Base-by-base conservation (phyloP, 1,140 invertebrate species). In the Oncopodura yosiiana region DNA sequence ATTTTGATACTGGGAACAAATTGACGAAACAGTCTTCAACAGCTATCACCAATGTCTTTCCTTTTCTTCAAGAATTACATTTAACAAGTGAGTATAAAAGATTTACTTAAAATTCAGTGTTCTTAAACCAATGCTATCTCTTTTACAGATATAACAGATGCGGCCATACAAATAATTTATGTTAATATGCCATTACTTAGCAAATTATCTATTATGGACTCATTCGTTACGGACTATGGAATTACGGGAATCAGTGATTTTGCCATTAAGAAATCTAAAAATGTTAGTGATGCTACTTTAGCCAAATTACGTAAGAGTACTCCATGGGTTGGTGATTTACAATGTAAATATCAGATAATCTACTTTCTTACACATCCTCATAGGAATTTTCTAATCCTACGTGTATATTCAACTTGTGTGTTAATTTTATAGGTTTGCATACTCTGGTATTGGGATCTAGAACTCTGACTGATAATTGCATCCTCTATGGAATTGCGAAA, bases 201-300 rank as follows among this genome's bases (percentile, higher is more conserved):
- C 21, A 36, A 16, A n/a, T 23, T 49, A 34, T 37, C 32, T 26
- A 11, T 49, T 6, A 49, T 27, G 21, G 46, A 49, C 23, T 49
- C 27, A n/a, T 37, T 26, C n/a, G 36, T 49, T 30, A 19, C 32
- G 8, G 46, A 49, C 21, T 18, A 30, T 5, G 46, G 32, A 5
- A 26, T 49, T 23, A 37, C 32, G 16, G 46, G 46, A 49, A 38
- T 49, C 27, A 38, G 46, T 49, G 32, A 32, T n/a, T n/a, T n/a
- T n/a, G n/a, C n/a, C n/a, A n/a, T n/a, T n/a, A 32, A 16, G 26
- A 32, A 3, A 46, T n/a, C 34, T 30, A 26, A 12, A 49, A 2
- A 14, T 26, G 24, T 26, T 49, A 18, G 32, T 11, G 4, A 21
- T 32, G 6, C 27, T 32, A 3, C 26, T 46, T 9, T 3, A 32